These are phyloP conservation scores for Bostrychus sinensis DNA, from an alignment of 2,113 vertebrate genomes.

Conservation along the genomic window DNA sequence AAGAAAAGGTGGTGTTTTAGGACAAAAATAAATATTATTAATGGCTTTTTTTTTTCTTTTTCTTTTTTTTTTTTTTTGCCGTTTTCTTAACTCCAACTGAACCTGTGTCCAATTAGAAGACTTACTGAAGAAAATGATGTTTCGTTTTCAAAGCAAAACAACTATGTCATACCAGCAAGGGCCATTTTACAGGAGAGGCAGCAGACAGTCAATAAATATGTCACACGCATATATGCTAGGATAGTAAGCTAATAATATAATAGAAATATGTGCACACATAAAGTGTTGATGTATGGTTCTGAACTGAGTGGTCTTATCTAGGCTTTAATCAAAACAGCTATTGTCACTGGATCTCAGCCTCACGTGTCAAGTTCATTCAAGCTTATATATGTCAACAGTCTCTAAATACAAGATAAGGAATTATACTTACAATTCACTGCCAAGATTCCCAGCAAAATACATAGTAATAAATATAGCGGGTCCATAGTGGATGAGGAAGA, in stretches of 20 bases:
- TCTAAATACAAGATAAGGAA: slow-evolving; percentile 8
- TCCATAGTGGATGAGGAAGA: slow-evolving; percentile 64
- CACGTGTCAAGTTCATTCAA: neutral
- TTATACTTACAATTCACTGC: slow-evolving; percentile 74
- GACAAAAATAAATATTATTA: no score
- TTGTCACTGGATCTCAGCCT: neutral
- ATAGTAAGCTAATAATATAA: no score
- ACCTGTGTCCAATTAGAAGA: no score
- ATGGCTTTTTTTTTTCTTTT: no score
- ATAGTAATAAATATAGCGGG: slow-evolving; percentile 54
- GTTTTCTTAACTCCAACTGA: no score
- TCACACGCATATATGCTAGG: neutral
- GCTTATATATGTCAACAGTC: neutral
- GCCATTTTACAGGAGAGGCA: no score
- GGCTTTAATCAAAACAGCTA: neutral
- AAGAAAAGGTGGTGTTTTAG: no score
- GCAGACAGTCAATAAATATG: no score
- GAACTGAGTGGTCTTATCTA: neutral
- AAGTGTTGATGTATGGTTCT: neutral
- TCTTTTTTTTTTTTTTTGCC: no score
- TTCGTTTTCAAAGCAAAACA: no score
- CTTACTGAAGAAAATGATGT: no score
- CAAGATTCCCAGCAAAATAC: slow-evolving; percentile 63
- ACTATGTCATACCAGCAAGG: no score
- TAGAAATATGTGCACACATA: neutral